Conservation (phyloP, 2,113 vertebrate species). For the Chlorodrepanis virens region DNA sequence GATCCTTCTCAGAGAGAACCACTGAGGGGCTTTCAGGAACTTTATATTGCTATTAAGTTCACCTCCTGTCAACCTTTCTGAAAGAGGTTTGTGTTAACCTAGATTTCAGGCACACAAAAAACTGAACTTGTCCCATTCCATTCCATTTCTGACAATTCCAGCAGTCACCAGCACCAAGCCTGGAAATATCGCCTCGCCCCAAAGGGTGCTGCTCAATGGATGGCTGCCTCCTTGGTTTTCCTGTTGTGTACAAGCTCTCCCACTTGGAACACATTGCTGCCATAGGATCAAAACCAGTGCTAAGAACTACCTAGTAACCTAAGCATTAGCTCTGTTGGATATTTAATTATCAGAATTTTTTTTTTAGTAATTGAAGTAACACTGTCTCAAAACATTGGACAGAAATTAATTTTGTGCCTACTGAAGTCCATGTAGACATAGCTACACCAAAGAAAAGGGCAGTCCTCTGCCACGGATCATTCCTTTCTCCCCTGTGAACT, state of each 20-base stretch:
- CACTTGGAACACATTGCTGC: neutral
- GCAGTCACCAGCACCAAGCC: neutral
- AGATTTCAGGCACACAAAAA: neutral
- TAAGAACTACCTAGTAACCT: neutral
- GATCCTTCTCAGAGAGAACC: neutral
- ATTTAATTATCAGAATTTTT: neutral
- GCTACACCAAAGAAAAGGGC: accelerated
- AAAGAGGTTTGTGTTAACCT: neutral
- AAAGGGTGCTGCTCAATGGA: neutral
- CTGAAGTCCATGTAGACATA: neutral
- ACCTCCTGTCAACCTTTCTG: neutral
- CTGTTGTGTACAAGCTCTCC: neutral
- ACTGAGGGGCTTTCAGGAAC: neutral
- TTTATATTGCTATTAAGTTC: neutral
- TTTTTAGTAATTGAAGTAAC: neutral
- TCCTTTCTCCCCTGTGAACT: neutral
- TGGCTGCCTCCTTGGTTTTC: neutral
- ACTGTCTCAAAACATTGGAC: neutral
- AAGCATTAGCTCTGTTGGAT: neutral
- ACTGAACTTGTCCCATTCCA: neutral
- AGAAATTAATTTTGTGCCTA: neutral
- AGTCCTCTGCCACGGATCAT: neutral
- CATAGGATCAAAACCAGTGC: neutral
- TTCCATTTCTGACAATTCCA: neutral
- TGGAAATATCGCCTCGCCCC: neutral